Evolutionary conservation across 2,888 invertebrate genomes (phyloP), one percentile per base, ranked within the genome.

Genomic region (Platerodrilus igneus): DNA sequence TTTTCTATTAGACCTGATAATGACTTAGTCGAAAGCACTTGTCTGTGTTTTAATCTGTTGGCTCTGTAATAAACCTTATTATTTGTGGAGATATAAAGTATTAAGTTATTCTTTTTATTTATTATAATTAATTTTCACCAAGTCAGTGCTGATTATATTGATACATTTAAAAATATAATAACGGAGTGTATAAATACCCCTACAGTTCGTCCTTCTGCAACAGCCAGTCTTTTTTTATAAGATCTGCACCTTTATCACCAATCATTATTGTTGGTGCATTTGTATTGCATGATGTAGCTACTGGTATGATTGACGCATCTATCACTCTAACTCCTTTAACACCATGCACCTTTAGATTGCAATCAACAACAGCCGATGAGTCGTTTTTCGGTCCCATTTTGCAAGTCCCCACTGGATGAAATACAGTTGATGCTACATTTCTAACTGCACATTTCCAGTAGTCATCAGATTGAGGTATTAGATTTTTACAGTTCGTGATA

Each of bases 261-360:
- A 76, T 70, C 63, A 66, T 64, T 9, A 66, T 57, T 2, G 55
- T 41, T 0, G 66, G 55, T 2, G 76, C 77, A 61, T 77, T 75
- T 0, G 76, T 77, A 50, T 79, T 78, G 1, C 71, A 78, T 32
- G 76, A 72, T 1, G 72, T 64, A 18, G 79, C 82, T 1, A 66
- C 74, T 0, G 88, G 89, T 85, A 90, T 88, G n/a, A 90, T 73
- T 51, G 86, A 86, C 0, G 81, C 86, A 60, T 90, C 90, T 3
- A 86, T 74, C 0, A 90, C 82, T 13, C 89, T 72, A 4, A 90
- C 69, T 1, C 74, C 71, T 2, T 68, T 63, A 0, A 88, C 65
- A 0, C 86, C 87, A 41, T 81, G 73, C 0, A 86, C 82, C 58
- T 68, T 69, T 4, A 86, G 58, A 34, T 79, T 72, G 0, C 78